phyloP scores from a whole-genome alignment of 23 tunicate species.

The Pegea sp. region DNA sequence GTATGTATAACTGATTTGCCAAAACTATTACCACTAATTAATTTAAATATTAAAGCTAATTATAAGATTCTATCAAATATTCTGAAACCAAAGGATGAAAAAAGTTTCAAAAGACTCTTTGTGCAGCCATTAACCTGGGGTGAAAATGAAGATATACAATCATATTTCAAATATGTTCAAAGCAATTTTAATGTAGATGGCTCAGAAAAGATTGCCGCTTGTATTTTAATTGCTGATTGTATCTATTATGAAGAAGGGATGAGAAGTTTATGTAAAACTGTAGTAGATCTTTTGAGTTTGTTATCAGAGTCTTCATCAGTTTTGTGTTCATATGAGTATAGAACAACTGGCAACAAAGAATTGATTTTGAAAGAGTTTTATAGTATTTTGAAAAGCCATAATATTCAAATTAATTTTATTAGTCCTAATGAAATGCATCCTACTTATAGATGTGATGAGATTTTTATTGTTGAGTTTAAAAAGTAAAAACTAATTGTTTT shows the following conservation, averaged over 20 bases:
- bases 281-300: constrained; percentile 8
- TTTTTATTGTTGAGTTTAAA: constrained; percentile 10
- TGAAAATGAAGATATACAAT: constrained; percentile 8
- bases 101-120: background rate
- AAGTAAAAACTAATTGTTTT: no score
- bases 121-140: constrained; percentile 31
- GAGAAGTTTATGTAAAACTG: constrained; percentile 16
- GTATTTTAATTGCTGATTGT: constrained; percentile 79
- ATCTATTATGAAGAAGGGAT: constrained; percentile 72
- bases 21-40: constrained; percentile 21
- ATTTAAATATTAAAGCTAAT: constrained; percentile 37
- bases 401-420: constrained; percentile 11
- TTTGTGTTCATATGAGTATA: constrained; percentile 43
- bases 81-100: constrained; percentile 1
- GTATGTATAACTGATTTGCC: constrained; percentile 61
- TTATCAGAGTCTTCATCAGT: background rate
- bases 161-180: no score
- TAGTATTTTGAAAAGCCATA: constrained; percentile 4
- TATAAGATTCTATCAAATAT: no score
- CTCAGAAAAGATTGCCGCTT: background rate
- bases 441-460: constrained; percentile 31
- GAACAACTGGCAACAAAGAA: constrained; percentile 42
- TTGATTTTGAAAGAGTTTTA: constrained; percentile 23
- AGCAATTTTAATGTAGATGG: no score
- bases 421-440: constrained; percentile 42